Percentiles rank a stretch among this genome's conserved stretches.
Evolutionary conservation across 2,113 vertebrate species (phyloP).

Genomic region (Athene noctua): DNA sequence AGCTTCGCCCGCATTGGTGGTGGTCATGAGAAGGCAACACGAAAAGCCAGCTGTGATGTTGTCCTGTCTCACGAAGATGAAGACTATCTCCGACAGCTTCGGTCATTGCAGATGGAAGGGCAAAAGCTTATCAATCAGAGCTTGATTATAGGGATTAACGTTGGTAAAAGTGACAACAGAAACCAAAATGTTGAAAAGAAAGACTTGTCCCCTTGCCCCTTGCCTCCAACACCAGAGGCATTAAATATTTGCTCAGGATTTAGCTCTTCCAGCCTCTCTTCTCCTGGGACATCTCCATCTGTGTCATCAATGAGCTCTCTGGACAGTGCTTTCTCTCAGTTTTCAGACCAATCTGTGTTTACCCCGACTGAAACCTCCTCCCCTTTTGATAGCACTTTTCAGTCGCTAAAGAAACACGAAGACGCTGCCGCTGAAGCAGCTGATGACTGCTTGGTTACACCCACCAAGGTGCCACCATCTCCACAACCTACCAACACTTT

Average conservation of each 20-base stretch:
- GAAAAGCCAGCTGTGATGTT: constrained; percentile 85
- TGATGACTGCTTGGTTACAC: constrained; percentile 47
- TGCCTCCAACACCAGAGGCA: constrained; percentile 73
- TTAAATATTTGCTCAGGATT: constrained; percentile 76
- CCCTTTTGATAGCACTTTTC: constrained; percentile 64
- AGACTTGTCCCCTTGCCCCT: constrained; percentile 65
- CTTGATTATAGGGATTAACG: constrained; percentile 69
- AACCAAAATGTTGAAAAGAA: constrained; percentile 66
- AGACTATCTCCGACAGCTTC: constrained; percentile 74
- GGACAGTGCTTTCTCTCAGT: constrained; percentile 91
- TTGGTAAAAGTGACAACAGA: constrained; percentile 61
- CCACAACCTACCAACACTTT: not conserved
- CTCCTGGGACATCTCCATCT: constrained; percentile 85
- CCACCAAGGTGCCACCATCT: not conserved
- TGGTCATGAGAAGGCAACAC: constrained; percentile 41
- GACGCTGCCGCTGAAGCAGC: constrained; percentile 38
- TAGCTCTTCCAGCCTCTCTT: constrained; percentile 89
- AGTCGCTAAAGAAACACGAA: constrained; percentile 45
- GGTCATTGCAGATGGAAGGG: constrained; percentile 78
- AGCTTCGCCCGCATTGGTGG: constrained; percentile 10
- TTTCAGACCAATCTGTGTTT: constrained; percentile 82
- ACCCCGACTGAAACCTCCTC: constrained; percentile 73
- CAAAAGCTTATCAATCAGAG: constrained; percentile 74
- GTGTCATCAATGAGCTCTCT: constrained; percentile 87
- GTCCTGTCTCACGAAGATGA: constrained; percentile 75